Base-by-base conservation (phyloP, 2,888 invertebrate species). In the Pseudolycoriella hygida region DNA sequence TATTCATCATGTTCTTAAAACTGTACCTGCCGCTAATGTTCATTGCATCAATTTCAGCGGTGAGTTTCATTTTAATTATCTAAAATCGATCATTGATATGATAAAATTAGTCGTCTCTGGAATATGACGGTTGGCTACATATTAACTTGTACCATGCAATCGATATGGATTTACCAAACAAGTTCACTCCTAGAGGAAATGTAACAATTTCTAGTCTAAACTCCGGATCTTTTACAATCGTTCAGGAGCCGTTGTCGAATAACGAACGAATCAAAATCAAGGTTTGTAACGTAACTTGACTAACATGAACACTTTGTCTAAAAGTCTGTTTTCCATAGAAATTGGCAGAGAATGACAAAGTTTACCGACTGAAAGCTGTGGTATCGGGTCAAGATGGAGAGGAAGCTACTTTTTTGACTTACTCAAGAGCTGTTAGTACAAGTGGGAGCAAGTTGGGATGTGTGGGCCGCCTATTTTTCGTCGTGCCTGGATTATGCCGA, bases 61-160 rank as follows among this genome's bases (percentile, higher is more conserved):
- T 25, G 8, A 25, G 25, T 25, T 8, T 25, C 5, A 25, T 8
- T 6, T 25, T 6, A 25, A 25, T 25, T 25, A 6, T 25, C 25
- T 6, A 25, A 25, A 25, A 25, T 25, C 25, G 8, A 4, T 25
- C 5, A 6, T 25, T 8, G 5, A 25, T 25, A 4, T 8, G 8
- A 6, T 25, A 4, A 25, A 25, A n/a, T n/a, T 25, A 46, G 43
- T 18, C 46, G 11, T 19, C 17, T 31, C 14, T 46, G 5, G 46
- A 85, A 56, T 79, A 79, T 55, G 84, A 85, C 62, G 77, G 80
- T 25, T 80, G 79, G 73, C 60, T 83, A 17, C 75, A 73, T 49
- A 72, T 85, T 52, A 75, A 76, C 58, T 63, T 86, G 49, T 73
- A 74, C 54, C 85, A 86, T 59, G 71, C 77, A 2, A 57, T 84